Conservation (phyloP, 2,888 invertebrate species). For the Agonum fuliginosum region DNA sequence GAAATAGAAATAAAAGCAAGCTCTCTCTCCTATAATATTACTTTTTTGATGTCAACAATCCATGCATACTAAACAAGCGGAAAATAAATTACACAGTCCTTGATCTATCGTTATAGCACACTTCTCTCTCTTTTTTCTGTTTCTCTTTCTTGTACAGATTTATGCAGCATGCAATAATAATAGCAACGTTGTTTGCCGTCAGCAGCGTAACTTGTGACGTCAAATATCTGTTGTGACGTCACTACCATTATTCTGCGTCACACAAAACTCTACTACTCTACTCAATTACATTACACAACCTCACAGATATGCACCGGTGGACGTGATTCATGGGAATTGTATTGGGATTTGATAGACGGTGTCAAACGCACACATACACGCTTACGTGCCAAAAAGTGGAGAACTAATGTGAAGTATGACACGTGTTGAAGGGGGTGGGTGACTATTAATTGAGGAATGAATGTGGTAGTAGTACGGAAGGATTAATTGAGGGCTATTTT, state of each 20-base stretch:
- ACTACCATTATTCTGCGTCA: constrained; percentile 8
- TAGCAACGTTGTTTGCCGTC: constrained; percentile 10
- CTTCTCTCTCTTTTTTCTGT: background rate
- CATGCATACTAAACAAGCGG: background rate
- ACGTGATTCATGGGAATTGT: background rate
- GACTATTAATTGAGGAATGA: constrained; percentile 9
- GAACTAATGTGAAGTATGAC: background rate
- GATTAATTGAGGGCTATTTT: constrained; percentile 25
- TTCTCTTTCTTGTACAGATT: background rate
- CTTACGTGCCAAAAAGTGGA: background rate
- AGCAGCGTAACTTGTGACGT: constrained; percentile 28
- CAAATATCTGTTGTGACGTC: constrained; percentile 38
- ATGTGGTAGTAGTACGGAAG: background rate
- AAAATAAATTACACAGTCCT: background rate
- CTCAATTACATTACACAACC: background rate
- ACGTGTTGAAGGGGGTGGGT: background rate
- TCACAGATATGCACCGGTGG: background rate
- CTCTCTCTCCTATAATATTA: background rate
- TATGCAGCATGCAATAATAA: constrained; percentile 24
- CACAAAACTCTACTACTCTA: constrained; percentile 1
- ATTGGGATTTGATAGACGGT: background rate
- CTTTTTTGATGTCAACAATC: background rate
- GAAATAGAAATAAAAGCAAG: background rate
- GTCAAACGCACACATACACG: background rate
- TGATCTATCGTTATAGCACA: background rate